Evolutionary conservation across 2,888 invertebrate species (phyloP).

Genomic region (Branchinecta sandiegonensis): DNA sequence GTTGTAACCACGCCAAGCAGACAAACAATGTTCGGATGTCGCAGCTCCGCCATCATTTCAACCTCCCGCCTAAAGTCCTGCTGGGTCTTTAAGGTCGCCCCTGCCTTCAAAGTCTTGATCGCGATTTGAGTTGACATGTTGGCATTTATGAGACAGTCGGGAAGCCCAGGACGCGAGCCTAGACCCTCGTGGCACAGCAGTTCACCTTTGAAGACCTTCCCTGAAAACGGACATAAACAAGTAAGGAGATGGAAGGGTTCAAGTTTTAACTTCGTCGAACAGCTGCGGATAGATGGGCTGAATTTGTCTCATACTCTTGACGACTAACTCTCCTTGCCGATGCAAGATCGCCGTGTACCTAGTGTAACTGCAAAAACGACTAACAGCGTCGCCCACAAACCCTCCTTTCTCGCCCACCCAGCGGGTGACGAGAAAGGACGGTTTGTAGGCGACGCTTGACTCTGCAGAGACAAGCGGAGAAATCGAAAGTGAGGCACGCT

Average conservation of each 20-base stretch:
- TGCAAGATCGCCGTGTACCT: too few species aligned
- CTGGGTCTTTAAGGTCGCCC: conserved; percentile 76
- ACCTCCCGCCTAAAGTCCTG: conserved; percentile 87
- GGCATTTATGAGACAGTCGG: conserved; percentile 40
- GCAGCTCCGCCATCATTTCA: conserved; percentile 80
- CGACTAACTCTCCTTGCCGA: too few species aligned
- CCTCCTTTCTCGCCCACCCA: too few species aligned
- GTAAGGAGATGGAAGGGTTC: conserved; percentile 9
- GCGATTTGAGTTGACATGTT: conserved; percentile 54
- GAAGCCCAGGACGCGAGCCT: conserved; percentile 36
- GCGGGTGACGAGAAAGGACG: too few species aligned
- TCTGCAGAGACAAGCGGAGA: too few species aligned
- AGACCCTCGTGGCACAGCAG: conserved; percentile 39
- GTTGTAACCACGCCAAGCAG: conserved; percentile 69
- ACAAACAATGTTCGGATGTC: conserved; percentile 74
- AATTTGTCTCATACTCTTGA: too few species aligned
- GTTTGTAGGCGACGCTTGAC: too few species aligned
- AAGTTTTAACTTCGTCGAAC: not conserved
- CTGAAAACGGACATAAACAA: conserved; percentile 33
- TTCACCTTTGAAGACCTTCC: conserved; percentile 89
- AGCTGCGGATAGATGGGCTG: too few species aligned
- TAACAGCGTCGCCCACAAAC: too few species aligned
- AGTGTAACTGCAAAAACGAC: too few species aligned
- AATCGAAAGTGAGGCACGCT: too few species aligned
- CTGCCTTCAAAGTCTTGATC: conserved; percentile 84